Evolutionary conservation across 2,113 vertebrate species (phyloP), one percentile per base, ranked within the genome.

Genomic region (Stictonetta naevosa): DNA sequence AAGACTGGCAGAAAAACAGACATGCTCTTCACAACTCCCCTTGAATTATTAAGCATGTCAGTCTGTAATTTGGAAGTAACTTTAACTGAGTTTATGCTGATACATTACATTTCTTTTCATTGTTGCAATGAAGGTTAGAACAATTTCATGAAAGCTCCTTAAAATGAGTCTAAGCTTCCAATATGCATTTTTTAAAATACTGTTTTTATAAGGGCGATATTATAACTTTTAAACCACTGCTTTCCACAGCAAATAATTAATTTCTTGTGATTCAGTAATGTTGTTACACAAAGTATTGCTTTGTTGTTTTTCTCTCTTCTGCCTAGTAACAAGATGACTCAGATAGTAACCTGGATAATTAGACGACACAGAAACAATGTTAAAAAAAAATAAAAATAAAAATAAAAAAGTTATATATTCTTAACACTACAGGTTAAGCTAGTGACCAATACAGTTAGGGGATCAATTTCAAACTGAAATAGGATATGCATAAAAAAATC

Each of bases 301-400:
- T 62, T 85, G 79, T 40, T 71, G 83, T 42, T 34, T 46, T 28
- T 38, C 26, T 15, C 38, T 29, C 31, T n/a, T 31, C 22, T 86
- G n/a, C 81, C 68, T 87, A 48, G 67, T 93, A 91, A 96, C 89
- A 80, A 48, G 78, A 82, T 93, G 86, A 87, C 86, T 94, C 79
- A 72, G 95, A 90, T 88, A 88, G 74, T 86, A 59, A 75, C 52
- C 67, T 74, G 42, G 66, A 33, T 90, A 77, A 42, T 84, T 56
- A 83, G 46, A 44, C 79, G 63, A 59, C 38, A 8, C 53, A 62
- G 89, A 66, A 77, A 93, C 62, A 67, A 52, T 78, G 34, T 33
- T 38, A 21, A 48, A 46, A 46, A 46, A 46, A 42, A 20, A 46
- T n/a, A n/a, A n/a, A n/a, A n/a, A n/a, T n/a, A n/a, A n/a, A n/a